Evolutionary conservation across 2,113 vertebrate genomes (phyloP), one percentile per base, ranked within the genome.

Genomic region (Tenebrosternarchus preto): DNA sequence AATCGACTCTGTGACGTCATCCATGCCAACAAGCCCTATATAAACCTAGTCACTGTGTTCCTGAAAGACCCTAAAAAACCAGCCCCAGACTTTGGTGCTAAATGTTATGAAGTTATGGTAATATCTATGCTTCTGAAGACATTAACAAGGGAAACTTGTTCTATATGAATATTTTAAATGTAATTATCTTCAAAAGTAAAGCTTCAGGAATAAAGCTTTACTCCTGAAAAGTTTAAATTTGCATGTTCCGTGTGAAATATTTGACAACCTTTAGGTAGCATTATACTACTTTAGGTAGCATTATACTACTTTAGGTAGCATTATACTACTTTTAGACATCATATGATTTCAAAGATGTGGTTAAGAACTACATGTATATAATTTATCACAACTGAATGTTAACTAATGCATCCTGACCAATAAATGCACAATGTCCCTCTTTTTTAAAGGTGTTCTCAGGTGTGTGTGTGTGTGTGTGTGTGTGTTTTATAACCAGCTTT

Each of bases 11-110:
- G 8, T 53, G 73, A 46, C 59, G 29, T 24, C 63, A 55, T 12
- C n/a, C 36, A 80, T 27, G 69, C 69, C 63, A 61, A 55, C 77
- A 22, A 36, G 29, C 60, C 17, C 4, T 0, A 6, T 56, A 68
- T 29, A 74, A 43, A 43, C 39, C 56, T 63, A 74, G 36, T 64
- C 78, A 73, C 61, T 46, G 61, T 80, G 79, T 80, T 80, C 64
- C 67, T 46, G 25, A 68, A 39, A 27, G 20, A 43, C 11, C 43
- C 43, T 50, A 50, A 50, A 9, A 2, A 73, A 43, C 50, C 61
- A 50, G 29, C 33, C 22, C 72, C 57, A 73, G 12, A 69, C 59
- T 80, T 60, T 78, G 39, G 67, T 27, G 43, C 31, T 67, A 70
- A 78, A 78, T 55, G 12, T 50, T 36, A 19, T 67, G 63, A 36